These are phyloP conservation scores for Vulpes vulpes DNA, from an alignment of 2,113 vertebrate genomes.

Conservation along the genomic window DNA sequence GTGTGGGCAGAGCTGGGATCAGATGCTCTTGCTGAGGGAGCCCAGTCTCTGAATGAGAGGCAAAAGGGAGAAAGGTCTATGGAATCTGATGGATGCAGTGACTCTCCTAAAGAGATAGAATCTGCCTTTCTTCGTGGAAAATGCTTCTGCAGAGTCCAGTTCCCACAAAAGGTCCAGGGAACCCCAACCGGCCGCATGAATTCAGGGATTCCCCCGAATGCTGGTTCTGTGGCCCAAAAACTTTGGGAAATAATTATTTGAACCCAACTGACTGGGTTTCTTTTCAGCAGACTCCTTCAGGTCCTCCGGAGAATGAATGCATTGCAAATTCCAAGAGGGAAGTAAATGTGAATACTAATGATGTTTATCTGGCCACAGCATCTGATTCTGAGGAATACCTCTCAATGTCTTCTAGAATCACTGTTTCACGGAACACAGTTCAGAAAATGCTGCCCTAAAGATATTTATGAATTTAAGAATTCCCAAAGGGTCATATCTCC, in stretches of 20 bases:
- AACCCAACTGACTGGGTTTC: background rate
- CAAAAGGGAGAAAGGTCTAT: rapidly evolving
- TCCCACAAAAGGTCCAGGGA: background rate
- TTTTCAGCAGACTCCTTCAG: background rate
- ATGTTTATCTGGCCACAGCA: rapidly evolving
- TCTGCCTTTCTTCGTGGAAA: background rate
- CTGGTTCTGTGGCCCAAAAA: background rate
- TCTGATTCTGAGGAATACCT: background rate
- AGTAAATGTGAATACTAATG: rapidly evolving
- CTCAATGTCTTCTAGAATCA: background rate
- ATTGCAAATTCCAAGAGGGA: rapidly evolving
- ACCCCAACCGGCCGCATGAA: background rate
- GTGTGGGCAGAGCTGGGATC: rapidly evolving
- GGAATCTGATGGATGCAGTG: background rate
- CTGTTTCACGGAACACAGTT: background rate
- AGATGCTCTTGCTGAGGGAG: background rate
- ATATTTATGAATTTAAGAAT: background rate
- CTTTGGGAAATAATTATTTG: background rate
- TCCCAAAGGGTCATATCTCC: background rate
- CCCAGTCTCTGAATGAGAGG: background rate
- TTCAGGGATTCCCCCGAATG: background rate
- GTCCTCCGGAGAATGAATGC: background rate
- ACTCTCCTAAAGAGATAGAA: background rate
- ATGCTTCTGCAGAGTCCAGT: background rate
- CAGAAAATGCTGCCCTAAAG: background rate